Evolutionary conservation across 2,113 vertebrate species (phyloP), one percentile per base, ranked within the genome.

Genomic region (Sinosuthora webbiana): DNA sequence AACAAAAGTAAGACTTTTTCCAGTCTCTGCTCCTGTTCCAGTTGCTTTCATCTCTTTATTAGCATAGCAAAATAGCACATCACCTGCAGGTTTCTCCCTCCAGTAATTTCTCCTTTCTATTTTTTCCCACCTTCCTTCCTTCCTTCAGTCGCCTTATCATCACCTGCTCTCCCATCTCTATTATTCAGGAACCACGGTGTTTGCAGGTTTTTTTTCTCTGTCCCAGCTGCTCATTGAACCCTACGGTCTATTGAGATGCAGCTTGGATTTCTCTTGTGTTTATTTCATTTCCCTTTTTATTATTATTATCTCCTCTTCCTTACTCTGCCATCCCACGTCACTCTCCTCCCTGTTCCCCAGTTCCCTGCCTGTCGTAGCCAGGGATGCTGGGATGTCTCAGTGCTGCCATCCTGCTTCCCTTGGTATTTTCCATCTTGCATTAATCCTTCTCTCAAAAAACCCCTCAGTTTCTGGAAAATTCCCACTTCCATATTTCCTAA

Each of bases 21-120:
- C 89, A 83, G 80, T 57, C 81, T 73, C 31, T 10, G 69, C 80
- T 93, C 86, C 89, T 18, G 24, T 83, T 88, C 86, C 35, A 9
- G 47, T 83, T 64, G 81, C 91, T 95, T 94, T 94, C 77, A 97
- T 96, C 82, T 95, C 47, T 39, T 89, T 78, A 94, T 97, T 95
- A 97, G 83, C 95, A 93, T 82, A 93, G 88, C 79, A 78, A 91
- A 95, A 93, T 15, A 83, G 84, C 91, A 50, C 91, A 75, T 87
- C 85, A 94, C 97, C 89, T 96, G 83, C 91, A 73, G 70, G 37
- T 67, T 87, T 82, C 83, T 89, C 87, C 94, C 89, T 89, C 79
- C 81, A 84, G 86, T 89, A 84, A 78, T 91, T 93, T 87, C 94
- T 93, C 50, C 70, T 64, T 57, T 78, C 93, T 80, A 52, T 57